phyloP scores from a whole-genome alignment of 2,888 invertebrate species.

The Meganola albula region DNA sequence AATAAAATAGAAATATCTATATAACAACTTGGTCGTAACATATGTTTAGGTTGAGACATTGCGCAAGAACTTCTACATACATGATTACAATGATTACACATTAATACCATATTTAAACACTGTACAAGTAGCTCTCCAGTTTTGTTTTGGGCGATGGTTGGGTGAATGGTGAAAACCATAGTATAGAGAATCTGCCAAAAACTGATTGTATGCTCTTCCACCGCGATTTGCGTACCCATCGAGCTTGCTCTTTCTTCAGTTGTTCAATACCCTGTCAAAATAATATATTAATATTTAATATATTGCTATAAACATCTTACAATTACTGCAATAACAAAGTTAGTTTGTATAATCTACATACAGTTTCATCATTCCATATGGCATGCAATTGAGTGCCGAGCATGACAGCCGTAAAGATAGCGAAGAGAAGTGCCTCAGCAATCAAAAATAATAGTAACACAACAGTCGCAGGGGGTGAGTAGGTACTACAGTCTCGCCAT shows the following conservation, averaged over 20 bases:
- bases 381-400: conserved; percentile 97
- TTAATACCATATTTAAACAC: conserved; percentile 78
- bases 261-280: conserved; percentile 93
- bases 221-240: conserved; percentile 93
- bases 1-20: too few relatives aligned
- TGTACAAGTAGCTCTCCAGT: conserved; percentile 88
- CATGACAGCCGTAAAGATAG: conserved; percentile 99
- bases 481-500: conserved; percentile 95
- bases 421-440: conserved; percentile 96
- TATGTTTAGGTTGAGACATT: too few relatives aligned
- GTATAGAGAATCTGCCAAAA: conserved; percentile 95
- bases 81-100: too few relatives aligned
- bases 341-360: conserved; percentile 47
- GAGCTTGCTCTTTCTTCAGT: conserved; percentile 95
- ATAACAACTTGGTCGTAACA: too few relatives aligned
- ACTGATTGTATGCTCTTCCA: conserved; percentile 98
- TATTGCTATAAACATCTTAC: background rate
- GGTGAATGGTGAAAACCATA: conserved; percentile 97
- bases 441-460: conserved; percentile 93
- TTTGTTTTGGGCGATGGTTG: conserved; percentile 87
- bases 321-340: background rate
- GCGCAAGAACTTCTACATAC: too few relatives aligned
- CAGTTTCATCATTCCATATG: conserved; percentile 99
- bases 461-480: conserved; percentile 97
- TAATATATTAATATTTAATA: background rate